Percentiles rank a stretch among this genome's conserved stretches.
These are phyloP conservation scores for Rhodeus uyekii DNA, from an alignment of 2,797 vertebrate species.

Conservation along the genomic window DNA sequence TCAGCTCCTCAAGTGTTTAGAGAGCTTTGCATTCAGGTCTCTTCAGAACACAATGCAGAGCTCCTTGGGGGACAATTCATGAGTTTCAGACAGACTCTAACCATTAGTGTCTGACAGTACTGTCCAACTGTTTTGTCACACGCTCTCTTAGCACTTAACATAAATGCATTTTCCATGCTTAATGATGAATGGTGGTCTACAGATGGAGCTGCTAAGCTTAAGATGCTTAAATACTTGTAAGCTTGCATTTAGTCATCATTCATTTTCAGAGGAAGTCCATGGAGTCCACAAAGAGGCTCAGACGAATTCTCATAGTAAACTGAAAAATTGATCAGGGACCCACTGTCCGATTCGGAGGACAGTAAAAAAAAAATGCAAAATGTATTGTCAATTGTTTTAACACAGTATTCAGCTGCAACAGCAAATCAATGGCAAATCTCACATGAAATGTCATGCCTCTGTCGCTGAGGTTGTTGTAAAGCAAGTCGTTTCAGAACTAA, in stretches of 20 bases:
- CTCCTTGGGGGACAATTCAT: constrained; percentile 6
- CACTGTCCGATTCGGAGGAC: constrained; percentile 25
- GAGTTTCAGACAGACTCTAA: constrained; percentile 55
- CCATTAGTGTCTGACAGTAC: constrained; percentile 38
- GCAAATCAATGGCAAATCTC: constrained; percentile 41
- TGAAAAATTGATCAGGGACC: constrained; percentile 21
- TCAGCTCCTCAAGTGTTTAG: constrained; percentile 37
- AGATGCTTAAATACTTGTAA: constrained; percentile 27
- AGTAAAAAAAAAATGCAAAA: background rate
- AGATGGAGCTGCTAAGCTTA: constrained; percentile 9
- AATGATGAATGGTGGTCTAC: background rate
- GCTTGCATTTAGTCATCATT: constrained; percentile 25
- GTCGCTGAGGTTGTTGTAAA: constrained; percentile 43
- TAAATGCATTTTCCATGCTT: background rate
- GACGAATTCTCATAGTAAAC: constrained; percentile 25
- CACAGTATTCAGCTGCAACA: constrained; percentile 6
- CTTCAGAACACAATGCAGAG: background rate
- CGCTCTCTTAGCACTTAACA: background rate
- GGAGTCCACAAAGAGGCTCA: constrained; percentile 3
- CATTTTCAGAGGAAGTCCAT: constrained; percentile 5
- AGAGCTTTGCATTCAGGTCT: constrained; percentile 16
- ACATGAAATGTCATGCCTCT: constrained; percentile 41
- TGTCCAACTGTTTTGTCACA: constrained; percentile 18
- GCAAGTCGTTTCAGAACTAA: constrained; percentile 41
- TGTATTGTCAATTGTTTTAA: constrained; percentile 8